Evolutionary conservation across 2,888 invertebrate species (phyloP).

Genomic region (Drosophila ezoana): DNA sequence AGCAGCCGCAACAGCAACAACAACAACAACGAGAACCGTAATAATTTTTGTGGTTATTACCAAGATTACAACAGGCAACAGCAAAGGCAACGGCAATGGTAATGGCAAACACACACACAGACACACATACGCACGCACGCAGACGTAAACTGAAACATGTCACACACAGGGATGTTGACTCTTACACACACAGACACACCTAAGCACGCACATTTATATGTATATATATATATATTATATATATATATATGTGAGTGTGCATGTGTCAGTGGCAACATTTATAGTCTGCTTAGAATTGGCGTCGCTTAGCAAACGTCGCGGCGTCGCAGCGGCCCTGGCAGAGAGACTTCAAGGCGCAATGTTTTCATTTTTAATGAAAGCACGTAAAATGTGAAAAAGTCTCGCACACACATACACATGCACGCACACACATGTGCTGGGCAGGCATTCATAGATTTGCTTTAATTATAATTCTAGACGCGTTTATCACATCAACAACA

Average conservation of each 20-base stretch:
- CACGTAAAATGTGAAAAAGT: conserved; percentile 80
- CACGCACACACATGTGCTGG: conserved; percentile 26
- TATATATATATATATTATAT: conserved; percentile 1
- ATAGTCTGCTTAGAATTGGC: conserved; percentile 75
- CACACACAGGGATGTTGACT: conserved; percentile 47
- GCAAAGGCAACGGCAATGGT: conserved; percentile 49
- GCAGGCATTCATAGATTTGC: conserved; percentile 74
- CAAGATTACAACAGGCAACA: conserved; percentile 74
- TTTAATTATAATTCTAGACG: conserved; percentile 81
- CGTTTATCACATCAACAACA: conserved; percentile 81
- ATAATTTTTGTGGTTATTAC: conserved; percentile 81
- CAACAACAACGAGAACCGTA: conserved; percentile 64
- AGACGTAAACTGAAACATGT: conserved; percentile 56
- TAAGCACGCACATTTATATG: conserved; percentile 19
- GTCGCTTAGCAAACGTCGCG: conserved; percentile 47
- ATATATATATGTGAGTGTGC: conserved; percentile 13
- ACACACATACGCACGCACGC: conserved; percentile 7
- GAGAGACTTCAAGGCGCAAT: conserved; percentile 54
- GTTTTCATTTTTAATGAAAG: conserved; percentile 82
- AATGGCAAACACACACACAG: conserved; percentile 37
- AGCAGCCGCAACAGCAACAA: conserved; percentile 40
- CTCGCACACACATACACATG: conserved; percentile 30
- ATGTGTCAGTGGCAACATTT: conserved; percentile 59
- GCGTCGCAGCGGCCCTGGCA: not conserved
- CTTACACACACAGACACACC: conserved; percentile 19